Base-by-base conservation (phyloP, 2,797 vertebrate species). In the Pangasius macronema region DNA sequence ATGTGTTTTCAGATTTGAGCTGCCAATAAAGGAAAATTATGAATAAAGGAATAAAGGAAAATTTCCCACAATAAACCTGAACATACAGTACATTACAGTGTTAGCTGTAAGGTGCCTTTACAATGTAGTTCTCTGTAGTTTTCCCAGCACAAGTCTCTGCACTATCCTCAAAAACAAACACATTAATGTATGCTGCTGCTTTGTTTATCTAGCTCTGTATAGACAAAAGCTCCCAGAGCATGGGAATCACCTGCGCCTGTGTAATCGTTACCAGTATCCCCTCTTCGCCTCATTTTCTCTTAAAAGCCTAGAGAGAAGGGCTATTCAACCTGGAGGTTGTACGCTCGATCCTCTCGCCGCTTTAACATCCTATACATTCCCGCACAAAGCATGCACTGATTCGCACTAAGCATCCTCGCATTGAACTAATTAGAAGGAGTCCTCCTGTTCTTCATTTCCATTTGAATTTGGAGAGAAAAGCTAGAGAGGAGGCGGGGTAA, bases 391-490 rank as follows among this genome's bases (percentile, higher is more conserved):
- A 91, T 90, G 92, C 93, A 93, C 93, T 92, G 94, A 93, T 93
- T 93, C 92, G 90, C 83, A 94, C 93, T 95, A 94, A 94, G 93
- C 94, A 91, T 94, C 94, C 94, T 94, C 94, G 91, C 94, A 95
- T 79, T 88, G 95, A 95, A 94, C 95, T 96, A 95, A 96, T 96
- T 96, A 96, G 95, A 93, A 92, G 91, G 92, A 92, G 92, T 90
- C 93, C 93, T 89, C 91, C 92, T 88, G 92, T 94, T 93, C 93
- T 91, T 92, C 91, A 90, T 93, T 88, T 86, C 93, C 92, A 94
- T 95, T 92, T 95, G 94, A 95, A 95, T 95, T 86, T 91, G 86
- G 92, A 92, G 89, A 77, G 86, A 86, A 82, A 86, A 84, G 84
- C 82, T 53, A 57, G 67, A 79, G 93, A 89, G 89, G 93, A 88